These are phyloP conservation scores for Drosophila yooni DNA, from an alignment of 2,888 invertebrate species.

Conservation along the genomic window DNA sequence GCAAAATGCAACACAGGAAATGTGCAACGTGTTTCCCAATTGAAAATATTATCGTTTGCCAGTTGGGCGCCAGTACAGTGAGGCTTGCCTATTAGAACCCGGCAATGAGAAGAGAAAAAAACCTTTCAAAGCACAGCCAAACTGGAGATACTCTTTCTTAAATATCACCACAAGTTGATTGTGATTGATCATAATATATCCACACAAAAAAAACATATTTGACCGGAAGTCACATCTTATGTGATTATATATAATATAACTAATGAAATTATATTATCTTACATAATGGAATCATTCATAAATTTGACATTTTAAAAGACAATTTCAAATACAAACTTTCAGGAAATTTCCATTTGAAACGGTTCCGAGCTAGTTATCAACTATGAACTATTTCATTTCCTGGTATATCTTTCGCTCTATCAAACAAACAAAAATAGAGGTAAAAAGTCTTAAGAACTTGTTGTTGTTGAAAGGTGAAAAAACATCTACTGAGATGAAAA, in stretches of 20 bases:
- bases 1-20: conserved; percentile 50
- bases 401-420: background rate
- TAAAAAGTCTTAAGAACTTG: background rate
- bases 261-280: background rate
- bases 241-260: background rate
- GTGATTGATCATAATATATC: background rate
- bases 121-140: background rate
- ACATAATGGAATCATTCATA: background rate
- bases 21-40: conserved; percentile 42
- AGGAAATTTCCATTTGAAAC: background rate
- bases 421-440: too few relatives aligned
- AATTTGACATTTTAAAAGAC: background rate
- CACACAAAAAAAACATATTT: background rate
- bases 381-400: background rate
- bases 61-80: conserved; percentile 44
- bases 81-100: background rate
- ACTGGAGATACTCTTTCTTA: background rate
- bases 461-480: background rate
- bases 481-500: background rate
- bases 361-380: background rate
- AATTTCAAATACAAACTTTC: background rate
- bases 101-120: background rate
- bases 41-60: conserved; percentile 32
- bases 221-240: background rate
- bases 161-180: background rate